Evolutionary conservation across 2,888 invertebrate genomes (phyloP).

Genomic region (Anoncus sp.): DNA sequence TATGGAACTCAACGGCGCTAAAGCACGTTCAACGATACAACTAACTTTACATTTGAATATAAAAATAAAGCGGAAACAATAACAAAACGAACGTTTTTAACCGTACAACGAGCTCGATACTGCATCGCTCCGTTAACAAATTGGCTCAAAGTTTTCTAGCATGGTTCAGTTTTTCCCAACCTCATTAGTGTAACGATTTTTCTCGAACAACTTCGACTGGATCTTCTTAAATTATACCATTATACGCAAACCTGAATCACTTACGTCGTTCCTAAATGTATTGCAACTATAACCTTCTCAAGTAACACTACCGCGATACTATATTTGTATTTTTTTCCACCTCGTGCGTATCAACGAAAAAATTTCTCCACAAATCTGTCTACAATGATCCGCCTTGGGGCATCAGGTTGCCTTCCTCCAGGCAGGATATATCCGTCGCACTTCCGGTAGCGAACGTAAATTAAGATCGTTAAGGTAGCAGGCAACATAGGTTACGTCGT

Average conservation of each 20-base stretch:
- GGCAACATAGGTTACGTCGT: constrained; percentile 39
- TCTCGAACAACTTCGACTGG: constrained; percentile 9
- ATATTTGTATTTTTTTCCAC: not conserved
- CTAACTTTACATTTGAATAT: not conserved
- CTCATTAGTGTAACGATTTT: not conserved
- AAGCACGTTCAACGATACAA: not conserved
- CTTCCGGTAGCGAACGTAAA: constrained; percentile 45
- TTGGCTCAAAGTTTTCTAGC: constrained; percentile 5
- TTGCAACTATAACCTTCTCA: not conserved
- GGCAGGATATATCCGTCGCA: constrained; percentile 45
- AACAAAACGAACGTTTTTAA: too few species aligned
- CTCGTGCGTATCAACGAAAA: not conserved
- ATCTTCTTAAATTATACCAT: not conserved
- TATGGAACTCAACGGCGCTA: not conserved
- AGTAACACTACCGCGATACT: not conserved
- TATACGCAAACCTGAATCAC: not conserved
- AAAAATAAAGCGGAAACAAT: constrained; percentile 16
- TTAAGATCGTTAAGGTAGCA: constrained; percentile 55
- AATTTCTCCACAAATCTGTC: constrained; percentile 26
- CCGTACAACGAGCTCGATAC: constrained; percentile 35
- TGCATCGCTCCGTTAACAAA: constrained; percentile 23
- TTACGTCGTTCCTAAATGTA: not conserved
- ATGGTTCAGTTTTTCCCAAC: constrained; percentile 13
- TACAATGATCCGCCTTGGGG: constrained; percentile 10
- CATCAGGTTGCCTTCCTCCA: constrained; percentile 13